Conservation (phyloP, 2,888 invertebrate genomes). For the Drosophila affinis region DNA sequence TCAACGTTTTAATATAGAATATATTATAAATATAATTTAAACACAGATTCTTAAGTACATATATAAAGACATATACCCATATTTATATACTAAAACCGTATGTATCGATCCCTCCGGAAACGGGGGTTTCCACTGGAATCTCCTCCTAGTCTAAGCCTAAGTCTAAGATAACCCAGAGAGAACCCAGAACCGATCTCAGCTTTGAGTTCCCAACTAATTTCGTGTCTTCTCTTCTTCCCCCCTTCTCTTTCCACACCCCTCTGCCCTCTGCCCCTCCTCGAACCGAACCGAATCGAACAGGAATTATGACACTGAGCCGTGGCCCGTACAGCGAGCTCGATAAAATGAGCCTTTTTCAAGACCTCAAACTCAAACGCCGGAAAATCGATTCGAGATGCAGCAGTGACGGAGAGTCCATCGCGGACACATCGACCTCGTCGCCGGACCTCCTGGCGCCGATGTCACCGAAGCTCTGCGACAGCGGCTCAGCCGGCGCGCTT, state of each 20-base stretch:
- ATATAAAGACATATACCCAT: too few relatives aligned
- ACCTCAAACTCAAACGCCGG: conserved; percentile 98
- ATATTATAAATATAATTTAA: not conserved
- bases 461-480: conserved; percentile 90
- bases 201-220: conserved; percentile 2
- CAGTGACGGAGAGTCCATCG: conserved; percentile 97
- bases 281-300: conserved; percentile 84
- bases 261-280: not conserved
- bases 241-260: too few relatives aligned
- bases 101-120: too few relatives aligned
- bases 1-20: not conserved
- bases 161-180: too few relatives aligned
- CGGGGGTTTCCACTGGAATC: too few relatives aligned
- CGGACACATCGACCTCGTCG: conserved; percentile 96
- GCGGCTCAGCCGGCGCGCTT: conserved; percentile 62
- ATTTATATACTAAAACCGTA: too few relatives aligned
- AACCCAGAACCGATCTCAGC: not conserved
- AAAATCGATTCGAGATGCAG: conserved; percentile 98
- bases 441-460: conserved; percentile 93
- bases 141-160: not conserved
- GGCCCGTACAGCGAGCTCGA: conserved; percentile 97
- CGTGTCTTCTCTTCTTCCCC: not conserved
- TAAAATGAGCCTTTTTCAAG: conserved; percentile 99
- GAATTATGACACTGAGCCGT: conserved; percentile 99
- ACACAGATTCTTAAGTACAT: too few relatives aligned